Percentiles rank a stretch among this genome's conserved stretches.
These are phyloP conservation scores for Notechis scutatus DNA, from an alignment of 2,113 vertebrate genomes.

Conservation along the genomic window DNA sequence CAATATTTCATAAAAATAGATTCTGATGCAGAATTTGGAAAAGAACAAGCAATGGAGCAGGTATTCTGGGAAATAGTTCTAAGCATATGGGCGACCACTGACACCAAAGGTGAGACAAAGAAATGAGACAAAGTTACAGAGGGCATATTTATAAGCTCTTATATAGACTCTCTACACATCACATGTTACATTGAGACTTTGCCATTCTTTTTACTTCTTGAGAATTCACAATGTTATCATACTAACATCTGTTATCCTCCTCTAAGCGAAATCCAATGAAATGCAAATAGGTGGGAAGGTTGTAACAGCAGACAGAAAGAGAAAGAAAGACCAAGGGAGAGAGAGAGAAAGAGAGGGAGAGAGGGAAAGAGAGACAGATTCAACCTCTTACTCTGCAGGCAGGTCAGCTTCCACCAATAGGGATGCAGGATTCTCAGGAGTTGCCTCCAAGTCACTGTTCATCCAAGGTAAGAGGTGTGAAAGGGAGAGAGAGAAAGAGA, in stretches of 20 bases:
- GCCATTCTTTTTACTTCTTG: neutral
- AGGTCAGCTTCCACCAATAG: slow-evolving; percentile 85
- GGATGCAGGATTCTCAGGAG: slow-evolving; percentile 85
- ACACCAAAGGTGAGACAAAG: neutral
- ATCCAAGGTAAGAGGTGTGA: slow-evolving; percentile 73
- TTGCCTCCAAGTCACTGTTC: slow-evolving; percentile 87
- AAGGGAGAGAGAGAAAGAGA: slow-evolving; percentile 36
- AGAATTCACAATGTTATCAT: neutral
- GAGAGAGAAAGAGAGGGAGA: neutral
- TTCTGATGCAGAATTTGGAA: neutral
- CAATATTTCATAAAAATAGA: neutral
- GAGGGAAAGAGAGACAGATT: neutral
- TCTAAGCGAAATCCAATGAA: neutral
- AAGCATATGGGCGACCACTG: neutral
- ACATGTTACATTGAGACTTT: neutral
- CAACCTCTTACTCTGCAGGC: slow-evolving; percentile 85
- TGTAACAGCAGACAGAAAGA: neutral
- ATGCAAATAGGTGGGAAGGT: neutral
- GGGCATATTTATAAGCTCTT: neutral
- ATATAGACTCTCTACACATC: neutral
- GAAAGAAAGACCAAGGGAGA: rapidly evolving
- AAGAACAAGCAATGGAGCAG: neutral
- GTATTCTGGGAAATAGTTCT: neutral
- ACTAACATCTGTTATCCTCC: neutral
- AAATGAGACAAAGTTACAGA: neutral